These are phyloP conservation scores for Epinotia ramella DNA, from an alignment of 2,888 invertebrate species.

Conservation along the genomic window DNA sequence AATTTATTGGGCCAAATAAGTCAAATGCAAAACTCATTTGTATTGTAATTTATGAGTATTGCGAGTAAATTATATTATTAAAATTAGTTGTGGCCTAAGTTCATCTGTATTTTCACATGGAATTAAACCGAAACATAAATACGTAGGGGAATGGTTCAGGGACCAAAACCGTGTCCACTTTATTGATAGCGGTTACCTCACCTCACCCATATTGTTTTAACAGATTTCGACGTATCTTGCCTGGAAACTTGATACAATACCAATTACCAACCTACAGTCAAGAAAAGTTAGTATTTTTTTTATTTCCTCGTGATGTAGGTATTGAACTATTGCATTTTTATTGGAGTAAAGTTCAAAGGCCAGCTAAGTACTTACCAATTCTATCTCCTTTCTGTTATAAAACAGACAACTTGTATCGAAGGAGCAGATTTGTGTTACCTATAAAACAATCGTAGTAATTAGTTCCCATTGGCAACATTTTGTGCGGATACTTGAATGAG, in stretches of 20 bases:
- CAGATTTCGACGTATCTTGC: constrained; percentile 60
- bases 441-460: no score
- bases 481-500: not conserved
- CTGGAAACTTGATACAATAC: constrained; percentile 61
- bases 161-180: constrained; percentile 31
- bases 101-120: not conserved
- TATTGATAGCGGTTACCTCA: constrained; percentile 47
- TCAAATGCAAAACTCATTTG: constrained; percentile 1
- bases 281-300: constrained; percentile 54
- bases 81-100: not conserved
- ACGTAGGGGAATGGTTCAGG: not conserved
- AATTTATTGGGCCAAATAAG: constrained; percentile 56
- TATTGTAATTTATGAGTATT: constrained; percentile 14
- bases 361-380: not conserved
- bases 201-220: constrained; percentile 49
- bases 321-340: not conserved
- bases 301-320: constrained; percentile 11
- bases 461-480: no score
- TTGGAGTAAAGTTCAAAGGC: not conserved
- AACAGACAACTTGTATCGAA: no score
- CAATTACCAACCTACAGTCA: constrained; percentile 48
- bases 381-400: no score
- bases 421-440: no score
- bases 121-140: not conserved
- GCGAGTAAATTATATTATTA: not conserved